Conservation (phyloP, 2,113 vertebrate species). For the Ictalurus furcatus region DNA sequence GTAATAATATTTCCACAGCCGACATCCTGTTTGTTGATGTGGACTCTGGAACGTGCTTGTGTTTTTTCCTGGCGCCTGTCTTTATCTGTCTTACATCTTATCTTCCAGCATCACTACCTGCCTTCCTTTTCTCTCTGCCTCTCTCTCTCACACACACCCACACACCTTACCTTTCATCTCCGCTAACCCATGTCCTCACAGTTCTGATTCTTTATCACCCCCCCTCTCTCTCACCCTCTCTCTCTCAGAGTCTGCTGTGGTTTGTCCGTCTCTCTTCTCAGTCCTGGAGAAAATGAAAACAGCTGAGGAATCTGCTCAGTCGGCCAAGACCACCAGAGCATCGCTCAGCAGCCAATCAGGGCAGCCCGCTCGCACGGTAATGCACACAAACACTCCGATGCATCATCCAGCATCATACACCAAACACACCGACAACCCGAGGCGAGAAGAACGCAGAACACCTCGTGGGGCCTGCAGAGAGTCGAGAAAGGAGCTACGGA, state of each 20-base stretch:
- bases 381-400: not conserved
- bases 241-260: slow-evolving; percentile 55
- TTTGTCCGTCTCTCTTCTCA: slow-evolving; percentile 56
- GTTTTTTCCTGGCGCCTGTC: slow-evolving; percentile 66
- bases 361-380: slow-evolving; percentile 40
- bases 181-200: not conserved
- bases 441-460: slow-evolving; percentile 2
- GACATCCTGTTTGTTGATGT: slow-evolving; percentile 69
- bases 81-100: slow-evolving; percentile 43
- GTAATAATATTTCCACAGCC: slow-evolving; percentile 61
- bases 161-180: slow-evolving; percentile 30
- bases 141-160: not conserved
- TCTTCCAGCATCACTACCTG: not conserved
- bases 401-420: slow-evolving; percentile 16
- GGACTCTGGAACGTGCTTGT: slow-evolving; percentile 65
- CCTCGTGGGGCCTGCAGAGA: not conserved
- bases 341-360: slow-evolving; percentile 58
- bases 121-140: not conserved
- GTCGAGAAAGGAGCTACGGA: not conserved
- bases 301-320: slow-evolving; percentile 73
- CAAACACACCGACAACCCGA: slow-evolving; percentile 15
- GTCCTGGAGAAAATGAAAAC: slow-evolving; percentile 72
- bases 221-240: no score
- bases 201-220: not conserved
- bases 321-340: slow-evolving; percentile 62